Evolutionary conservation across 2,888 invertebrate species (phyloP), one percentile per base, ranked within the genome.

Genomic region (Nesidiocoris tenuis): DNA sequence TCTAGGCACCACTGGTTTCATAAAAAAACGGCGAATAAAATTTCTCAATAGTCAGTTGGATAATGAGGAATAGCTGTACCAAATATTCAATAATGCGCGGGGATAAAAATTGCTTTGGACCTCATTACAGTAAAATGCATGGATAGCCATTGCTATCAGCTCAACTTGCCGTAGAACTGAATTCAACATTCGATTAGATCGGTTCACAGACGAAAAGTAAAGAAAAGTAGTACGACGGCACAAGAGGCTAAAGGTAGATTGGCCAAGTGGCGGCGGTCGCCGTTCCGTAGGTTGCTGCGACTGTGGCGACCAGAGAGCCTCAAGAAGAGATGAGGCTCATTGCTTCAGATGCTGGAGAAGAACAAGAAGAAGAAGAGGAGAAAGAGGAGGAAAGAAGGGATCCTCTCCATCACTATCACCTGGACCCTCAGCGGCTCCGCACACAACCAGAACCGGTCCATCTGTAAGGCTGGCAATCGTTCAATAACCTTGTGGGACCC

Each of bases 401-500:
- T 39, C 39, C 39, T 39, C 39, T 39, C 39, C 39, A 12, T 39
- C 12, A 7, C 39, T 12, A 39, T 39, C 39, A 39, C 39, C 39
- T 3, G 12, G 39, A 7, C 39, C 39, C 39, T n/a, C n/a, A n/a
- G n/a, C n/a, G n/a, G n/a, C n/a, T 39, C 39, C 39, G 3, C 39
- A 12, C 39, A 39, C 39, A 39, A 39, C 61, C 61, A 61, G 64
- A 72, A 72, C 72, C 72, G 72, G 72, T 75, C 75, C 66, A 59
- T 66, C 75, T 65, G 57, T 66, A 61, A 61, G 39, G 66, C 75
- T 75, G 63, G 61, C 66, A 75, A 75, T 75, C 75, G 75, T 75
- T 75, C 75, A 75, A 75, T 75, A 75, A 75, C 75, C 75, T 75
- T 66, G 57, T 67, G 59, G 61, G 61, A 66, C 66, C 66, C 61